phyloP scores from a whole-genome alignment of 2,797 vertebrate genomes.

The Tragopan temminckii region DNA sequence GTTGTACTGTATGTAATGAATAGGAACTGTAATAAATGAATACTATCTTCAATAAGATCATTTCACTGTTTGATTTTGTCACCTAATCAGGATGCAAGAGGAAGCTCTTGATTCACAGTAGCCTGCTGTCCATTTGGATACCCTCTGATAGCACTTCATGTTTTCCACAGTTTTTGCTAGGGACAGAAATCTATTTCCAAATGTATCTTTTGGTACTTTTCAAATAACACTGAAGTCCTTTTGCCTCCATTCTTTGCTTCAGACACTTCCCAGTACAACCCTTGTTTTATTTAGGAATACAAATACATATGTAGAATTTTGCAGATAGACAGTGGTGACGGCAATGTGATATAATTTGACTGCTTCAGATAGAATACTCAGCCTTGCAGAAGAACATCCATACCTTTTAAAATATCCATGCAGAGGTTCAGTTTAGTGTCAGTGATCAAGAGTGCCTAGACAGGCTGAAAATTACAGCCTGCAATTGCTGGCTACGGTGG shows the following conservation, averaged over 20 bases:
- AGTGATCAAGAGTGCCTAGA: not conserved
- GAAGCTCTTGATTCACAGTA: not conserved
- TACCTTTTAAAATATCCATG: not conserved
- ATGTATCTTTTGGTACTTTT: not conserved
- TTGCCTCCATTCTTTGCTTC: not conserved
- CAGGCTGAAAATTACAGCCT: not conserved
- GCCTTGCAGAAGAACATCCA: not conserved
- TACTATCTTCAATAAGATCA: not conserved
- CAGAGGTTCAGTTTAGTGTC: not conserved
- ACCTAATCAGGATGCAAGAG: not conserved
- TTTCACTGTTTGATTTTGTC: not conserved
- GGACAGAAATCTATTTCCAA: not conserved
- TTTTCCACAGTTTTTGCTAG: not conserved
- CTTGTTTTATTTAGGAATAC: not conserved
- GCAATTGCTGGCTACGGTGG: not conserved
- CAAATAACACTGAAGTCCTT: not conserved
- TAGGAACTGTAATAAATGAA: not conserved
- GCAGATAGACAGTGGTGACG: not conserved
- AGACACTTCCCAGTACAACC: not conserved
- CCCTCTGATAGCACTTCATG: not conserved
- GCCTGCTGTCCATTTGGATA: fast-evolving
- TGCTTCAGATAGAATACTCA: not conserved
- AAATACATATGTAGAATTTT: not conserved
- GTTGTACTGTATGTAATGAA: not conserved
- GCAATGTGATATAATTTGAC: not conserved